These are phyloP conservation scores for Sarotherodon lohbergeri DNA, from an alignment of 2,113 vertebrate species.

Conservation along the genomic window DNA sequence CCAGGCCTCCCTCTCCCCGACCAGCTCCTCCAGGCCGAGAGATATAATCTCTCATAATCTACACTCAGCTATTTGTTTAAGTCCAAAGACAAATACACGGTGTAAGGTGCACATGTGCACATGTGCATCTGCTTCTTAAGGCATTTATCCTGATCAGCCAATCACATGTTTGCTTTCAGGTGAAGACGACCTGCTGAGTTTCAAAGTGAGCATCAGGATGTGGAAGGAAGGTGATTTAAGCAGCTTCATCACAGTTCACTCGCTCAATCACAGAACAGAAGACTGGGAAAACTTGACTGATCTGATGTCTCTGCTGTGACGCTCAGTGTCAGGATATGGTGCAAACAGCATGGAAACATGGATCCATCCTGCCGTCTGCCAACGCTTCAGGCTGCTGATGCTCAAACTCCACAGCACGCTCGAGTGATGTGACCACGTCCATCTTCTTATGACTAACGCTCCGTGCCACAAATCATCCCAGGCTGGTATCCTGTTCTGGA, in stretches of 20 bases:
- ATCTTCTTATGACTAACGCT: neutral
- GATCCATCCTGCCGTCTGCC: fast-evolving
- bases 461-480: no score
- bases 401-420: neutral
- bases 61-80: no score
- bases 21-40: no score
- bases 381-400: neutral
- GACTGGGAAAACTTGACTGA: neutral
- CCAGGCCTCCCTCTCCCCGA: no score
- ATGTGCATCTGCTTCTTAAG: no score
- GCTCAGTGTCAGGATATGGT: neutral
- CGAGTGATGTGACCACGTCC: neutral
- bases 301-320: neutral
- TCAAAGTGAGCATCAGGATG: neutral
- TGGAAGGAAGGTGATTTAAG: neutral
- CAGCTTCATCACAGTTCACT: neutral
- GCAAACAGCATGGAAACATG: neutral
- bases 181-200: no score
- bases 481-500: no score
- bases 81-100: no score
- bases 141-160: no score
- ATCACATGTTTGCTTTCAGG: no score
- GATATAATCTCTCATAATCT: no score
- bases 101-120: no score
- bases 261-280: neutral